Percentiles rank a stretch among this genome's conserved stretches.
Evolutionary conservation across 2,888 invertebrate species (phyloP).

Genomic region (Amorpha juglandis): DNA sequence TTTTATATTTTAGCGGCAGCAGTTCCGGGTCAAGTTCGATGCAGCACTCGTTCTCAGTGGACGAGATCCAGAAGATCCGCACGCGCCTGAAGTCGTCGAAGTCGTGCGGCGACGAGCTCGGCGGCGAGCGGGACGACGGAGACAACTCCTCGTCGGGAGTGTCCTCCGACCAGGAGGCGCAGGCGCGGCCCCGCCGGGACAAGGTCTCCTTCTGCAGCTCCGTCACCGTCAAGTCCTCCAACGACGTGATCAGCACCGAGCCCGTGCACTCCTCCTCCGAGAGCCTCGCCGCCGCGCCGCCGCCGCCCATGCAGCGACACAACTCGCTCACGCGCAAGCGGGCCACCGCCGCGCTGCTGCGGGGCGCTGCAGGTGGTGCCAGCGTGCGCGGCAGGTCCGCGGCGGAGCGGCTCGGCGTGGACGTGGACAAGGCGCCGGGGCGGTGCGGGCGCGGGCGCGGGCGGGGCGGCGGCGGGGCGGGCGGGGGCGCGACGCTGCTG

Average conservation of each 20-base stretch:
- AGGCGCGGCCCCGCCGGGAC: slow-evolving; percentile 65
- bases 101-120: slow-evolving; percentile 93
- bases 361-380: slow-evolving; percentile 67
- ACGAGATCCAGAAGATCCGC: slow-evolving; percentile 94
- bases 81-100: slow-evolving; percentile 93
- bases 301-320: slow-evolving; percentile 83
- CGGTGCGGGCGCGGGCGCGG: slow-evolving; percentile 73
- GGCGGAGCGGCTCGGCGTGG: slow-evolving; percentile 78
- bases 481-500: slow-evolving; percentile 82
- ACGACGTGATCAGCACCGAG: slow-evolving; percentile 82
- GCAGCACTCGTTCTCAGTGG: slow-evolving; percentile 94
- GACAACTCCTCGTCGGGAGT: slow-evolving; percentile 95
- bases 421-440: slow-evolving; percentile 75
- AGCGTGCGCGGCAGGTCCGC: slow-evolving; percentile 72
- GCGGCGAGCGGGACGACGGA: slow-evolving; percentile 87
- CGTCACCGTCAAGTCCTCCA: slow-evolving; percentile 79
- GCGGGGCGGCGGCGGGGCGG: slow-evolving; percentile 73
- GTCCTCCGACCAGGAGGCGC: slow-evolving; percentile 91
- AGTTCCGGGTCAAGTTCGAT: slow-evolving; percentile 90
- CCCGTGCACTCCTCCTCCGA: slow-evolving; percentile 80
- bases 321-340: slow-evolving; percentile 86
- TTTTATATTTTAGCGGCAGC: slow-evolving; percentile 83
- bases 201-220: slow-evolving; percentile 81
- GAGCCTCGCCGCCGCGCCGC: slow-evolving; percentile 56
- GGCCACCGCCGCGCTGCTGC: slow-evolving; percentile 84